Evolutionary conservation across 2,113 vertebrate genomes (phyloP).

Genomic region (Plecotus auritus): DNA sequence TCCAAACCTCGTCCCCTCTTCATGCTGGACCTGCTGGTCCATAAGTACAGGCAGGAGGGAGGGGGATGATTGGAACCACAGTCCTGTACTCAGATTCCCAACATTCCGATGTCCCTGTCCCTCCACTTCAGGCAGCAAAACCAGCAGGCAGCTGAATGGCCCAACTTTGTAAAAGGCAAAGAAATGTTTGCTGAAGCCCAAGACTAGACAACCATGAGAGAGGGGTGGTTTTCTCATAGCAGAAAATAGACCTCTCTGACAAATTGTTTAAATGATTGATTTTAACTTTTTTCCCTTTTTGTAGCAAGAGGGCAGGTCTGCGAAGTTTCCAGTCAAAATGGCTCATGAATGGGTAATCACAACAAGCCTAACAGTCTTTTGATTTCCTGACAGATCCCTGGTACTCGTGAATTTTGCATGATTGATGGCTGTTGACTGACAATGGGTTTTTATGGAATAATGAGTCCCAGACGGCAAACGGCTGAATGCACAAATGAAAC

Average conservation of each 20-base stretch:
- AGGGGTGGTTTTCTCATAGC: not conserved
- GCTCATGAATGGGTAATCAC: constrained; percentile 64
- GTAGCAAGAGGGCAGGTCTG: constrained; percentile 52
- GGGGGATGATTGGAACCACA: rapidly evolving
- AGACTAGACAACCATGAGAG: not conserved
- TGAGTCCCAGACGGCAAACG: constrained; percentile 31
- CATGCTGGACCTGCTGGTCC: not conserved
- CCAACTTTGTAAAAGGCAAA: rapidly evolving
- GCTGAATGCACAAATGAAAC: not conserved
- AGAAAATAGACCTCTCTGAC: not conserved
- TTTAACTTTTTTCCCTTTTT: constrained; percentile 6
- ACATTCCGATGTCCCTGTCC: not conserved
- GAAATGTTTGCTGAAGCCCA: not conserved
- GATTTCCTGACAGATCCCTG: constrained; percentile 47
- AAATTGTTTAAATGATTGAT: constrained; percentile 48
- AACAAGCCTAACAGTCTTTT: constrained; percentile 49
- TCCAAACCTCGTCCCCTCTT: not conserved
- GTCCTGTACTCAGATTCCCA: rapidly evolving
- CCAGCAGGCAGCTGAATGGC: rapidly evolving
- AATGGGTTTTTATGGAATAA: constrained; percentile 39
- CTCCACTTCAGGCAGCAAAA: no score
- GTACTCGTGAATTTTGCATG: not conserved
- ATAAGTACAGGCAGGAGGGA: rapidly evolving
- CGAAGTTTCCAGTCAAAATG: constrained; percentile 60
- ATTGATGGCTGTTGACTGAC: constrained; percentile 62